A percentile compares a stretch with the other conserved stretches of the same genome.
Evolutionary conservation across 1,140 invertebrate species (phyloP).

Genomic region (Drosophila quadrilineata): DNA sequence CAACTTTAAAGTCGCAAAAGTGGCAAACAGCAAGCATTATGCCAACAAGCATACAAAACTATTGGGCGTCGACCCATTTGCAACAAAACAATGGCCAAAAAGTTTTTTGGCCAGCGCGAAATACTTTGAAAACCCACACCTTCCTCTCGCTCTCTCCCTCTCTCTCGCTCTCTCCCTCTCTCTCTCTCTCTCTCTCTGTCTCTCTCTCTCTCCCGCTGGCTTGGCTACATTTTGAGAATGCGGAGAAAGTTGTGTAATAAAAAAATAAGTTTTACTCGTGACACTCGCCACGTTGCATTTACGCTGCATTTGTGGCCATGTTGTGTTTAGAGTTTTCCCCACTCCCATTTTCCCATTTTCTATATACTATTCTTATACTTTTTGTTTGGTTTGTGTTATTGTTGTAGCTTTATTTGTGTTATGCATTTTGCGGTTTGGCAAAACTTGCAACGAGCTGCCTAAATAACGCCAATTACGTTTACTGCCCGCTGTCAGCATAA

Average conservation of each 20-base stretch:
- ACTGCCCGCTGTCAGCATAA: constrained; percentile 45
- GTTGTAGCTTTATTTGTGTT: constrained; percentile 53
- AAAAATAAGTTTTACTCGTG: constrained; percentile 55
- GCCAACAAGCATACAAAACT: constrained; percentile 19
- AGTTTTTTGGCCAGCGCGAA: constrained; percentile 44
- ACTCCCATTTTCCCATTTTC: no score
- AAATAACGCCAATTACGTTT: constrained; percentile 65
- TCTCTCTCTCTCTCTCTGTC: not conserved
- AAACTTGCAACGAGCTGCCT: constrained; percentile 52
- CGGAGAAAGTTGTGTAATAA: constrained; percentile 67
- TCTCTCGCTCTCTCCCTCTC: not conserved
- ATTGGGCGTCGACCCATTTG: constrained; percentile 63
- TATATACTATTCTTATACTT: constrained; percentile 6
- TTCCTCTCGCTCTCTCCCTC: not conserved
- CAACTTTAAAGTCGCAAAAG: constrained; percentile 52
- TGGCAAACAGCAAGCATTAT: constrained; percentile 24
- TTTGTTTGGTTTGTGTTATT: not conserved
- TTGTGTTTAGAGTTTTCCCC: not conserved
- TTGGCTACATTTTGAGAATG: no score
- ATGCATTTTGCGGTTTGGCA: constrained; percentile 57
- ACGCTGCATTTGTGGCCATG: constrained; percentile 26
- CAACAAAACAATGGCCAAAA: constrained; percentile 72
- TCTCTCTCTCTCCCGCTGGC: not conserved
- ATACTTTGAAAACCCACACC: constrained; percentile 40
- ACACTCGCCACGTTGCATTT: constrained; percentile 62